Base-by-base conservation (phyloP, 1,140 invertebrate genomes). In the Drosophila tsacasi region DNA sequence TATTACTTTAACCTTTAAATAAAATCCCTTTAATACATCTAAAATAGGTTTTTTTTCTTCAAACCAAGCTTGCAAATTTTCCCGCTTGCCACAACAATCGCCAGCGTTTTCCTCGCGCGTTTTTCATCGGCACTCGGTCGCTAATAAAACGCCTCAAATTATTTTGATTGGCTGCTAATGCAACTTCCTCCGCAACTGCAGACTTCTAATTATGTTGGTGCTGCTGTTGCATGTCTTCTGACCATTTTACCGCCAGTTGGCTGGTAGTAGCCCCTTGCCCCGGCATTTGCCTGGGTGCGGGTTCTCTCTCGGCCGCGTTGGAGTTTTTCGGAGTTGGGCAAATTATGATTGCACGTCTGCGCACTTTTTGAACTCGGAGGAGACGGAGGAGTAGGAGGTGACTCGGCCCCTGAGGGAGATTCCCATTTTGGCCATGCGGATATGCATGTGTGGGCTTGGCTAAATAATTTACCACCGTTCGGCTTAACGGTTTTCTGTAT, bases 341-440 rank as follows among this genome's bases (percentile, higher is more conserved):
- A 79, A 83, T 80, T 83, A 75, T 82, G 79, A 82, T 80, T 83
- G 80, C 82, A 83, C 80, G 75, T 84, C 69, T 57, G 47, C 52
- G 77, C 63, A 68, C 72, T 80, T 42, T 76, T 76, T 81, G 79
- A 81, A 81, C 79, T 81, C 65, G 7, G 54, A 39, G 27, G 19
- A 23, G 54, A 39, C 13, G 54, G 10, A 30, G 39, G 25, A 23
- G 35, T 25, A 4, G 54, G 5, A 30, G 39, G 30, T 17, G 46
- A 47, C 46, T 25, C 19, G 58, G 58, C 21, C 37, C 63, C 55
- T 19, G 69, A 57, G 67, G 64, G 49, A 67, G 35, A 71, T 68
- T n/a, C 40, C 67, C 39, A 57, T 68, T 71, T 77, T 69, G 35
- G 52, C 65, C 54, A 66, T 57, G 32, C 67, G 55, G 73, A 66